phyloP scores from a whole-genome alignment of 2,113 vertebrate species.

The Phalacrocorax brasilianus region DNA sequence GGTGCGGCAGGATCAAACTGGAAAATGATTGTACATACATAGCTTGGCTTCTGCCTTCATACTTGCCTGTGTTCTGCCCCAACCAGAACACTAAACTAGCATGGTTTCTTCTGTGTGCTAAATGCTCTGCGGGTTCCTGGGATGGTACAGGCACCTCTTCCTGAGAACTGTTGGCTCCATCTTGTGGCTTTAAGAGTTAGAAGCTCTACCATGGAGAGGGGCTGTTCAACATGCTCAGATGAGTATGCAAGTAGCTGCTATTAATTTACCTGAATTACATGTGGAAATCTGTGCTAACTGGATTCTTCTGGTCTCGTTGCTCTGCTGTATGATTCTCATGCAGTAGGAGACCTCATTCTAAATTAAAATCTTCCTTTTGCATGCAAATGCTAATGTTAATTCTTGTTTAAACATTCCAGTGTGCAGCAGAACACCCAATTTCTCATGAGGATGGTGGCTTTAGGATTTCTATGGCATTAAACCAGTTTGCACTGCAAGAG shows the following conservation, averaged over 20 bases:
- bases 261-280: slow-evolving; percentile 33
- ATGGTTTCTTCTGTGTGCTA: not conserved
- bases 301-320: not conserved
- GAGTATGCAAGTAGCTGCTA: not conserved
- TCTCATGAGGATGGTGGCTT: slow-evolving; percentile 54
- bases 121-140: not conserved
- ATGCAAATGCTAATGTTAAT: not conserved
- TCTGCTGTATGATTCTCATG: not conserved
- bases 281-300: not conserved
- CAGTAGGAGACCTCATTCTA: not conserved
- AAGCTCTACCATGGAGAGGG: not conserved
- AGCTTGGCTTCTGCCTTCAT: not conserved
- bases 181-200: slow-evolving; percentile 55
- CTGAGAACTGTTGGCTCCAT: slow-evolving; percentile 55
- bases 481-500: slow-evolving; percentile 51
- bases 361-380: slow-evolving; percentile 25
- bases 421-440: slow-evolving; percentile 47
- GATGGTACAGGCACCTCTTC: not conserved
- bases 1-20: not conserved
- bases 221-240: not conserved
- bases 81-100: not conserved
- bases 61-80: not conserved
- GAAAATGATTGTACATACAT: accelerated
- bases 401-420: not conserved
- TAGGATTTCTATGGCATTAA: slow-evolving; percentile 60